Base-by-base conservation (phyloP, 2,113 vertebrate genomes). In the Conger conger region DNA sequence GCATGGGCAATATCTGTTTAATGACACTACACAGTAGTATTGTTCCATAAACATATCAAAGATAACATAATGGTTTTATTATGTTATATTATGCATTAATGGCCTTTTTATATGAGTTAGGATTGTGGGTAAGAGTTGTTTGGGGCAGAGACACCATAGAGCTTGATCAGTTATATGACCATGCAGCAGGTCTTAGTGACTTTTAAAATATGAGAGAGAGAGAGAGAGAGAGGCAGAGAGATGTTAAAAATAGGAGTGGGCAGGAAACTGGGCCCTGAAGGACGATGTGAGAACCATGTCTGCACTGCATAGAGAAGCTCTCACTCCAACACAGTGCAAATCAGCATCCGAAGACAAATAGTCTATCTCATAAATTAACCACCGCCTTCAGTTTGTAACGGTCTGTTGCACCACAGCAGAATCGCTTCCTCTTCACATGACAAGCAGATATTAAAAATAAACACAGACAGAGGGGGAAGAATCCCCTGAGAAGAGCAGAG, bases 331-430 rank as follows among this genome's bases (percentile, higher is more conserved):
- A 35, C 80, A 76, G 30, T 84, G 73, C 18, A 84, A 84, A 54
- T 57, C 84, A 54, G 50, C 80, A 54, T 53, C 45, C 37, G n/a
- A 63, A 54, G 63, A 81, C 79, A 63, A 84, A 81, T 20, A 57
- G 81, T 77, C 23, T 30, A 18, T 36, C 79, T 73, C 42, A 60
- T 77, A 76, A 81, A 77, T 86, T 20, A 82, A 77, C 80, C 45
- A 54, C 30, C 60, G 3, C 63, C 60, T 35, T 73, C 68, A n/a
- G 38, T 30, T 53, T 86, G 42, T 82, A 77, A 86, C 80, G 68
- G 79, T 86, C 80, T 81, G 80, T 82, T 86, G 73, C 42, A 86
- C 84, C 84, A 60, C 80, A 82, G 80, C n/a, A 45, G 79, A 68
- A 86, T 81, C 60, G 36, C 63, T 82, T 86, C 80, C 84, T 77